Conservation (phyloP, 1,140 invertebrate genomes). For the Phocides pigmalion region DNA sequence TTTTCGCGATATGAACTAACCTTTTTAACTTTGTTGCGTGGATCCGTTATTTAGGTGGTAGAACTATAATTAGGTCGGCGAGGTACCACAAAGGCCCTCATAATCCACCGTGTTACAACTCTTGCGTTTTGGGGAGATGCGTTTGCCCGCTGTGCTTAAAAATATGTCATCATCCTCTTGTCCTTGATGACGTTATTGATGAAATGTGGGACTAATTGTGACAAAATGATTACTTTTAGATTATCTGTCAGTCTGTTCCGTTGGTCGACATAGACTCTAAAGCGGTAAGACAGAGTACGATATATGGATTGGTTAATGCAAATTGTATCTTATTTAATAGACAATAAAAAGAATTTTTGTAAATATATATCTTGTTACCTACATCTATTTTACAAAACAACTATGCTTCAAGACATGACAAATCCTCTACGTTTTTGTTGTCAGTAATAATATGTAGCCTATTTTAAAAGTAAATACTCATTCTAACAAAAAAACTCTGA, state of each 20-base stretch:
- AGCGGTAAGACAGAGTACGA: slow-evolving; percentile 19
- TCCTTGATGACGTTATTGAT: too few species aligned
- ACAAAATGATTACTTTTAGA: slow-evolving; percentile 23
- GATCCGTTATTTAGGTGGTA: too few species aligned
- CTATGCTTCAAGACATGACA: slow-evolving; percentile 21
- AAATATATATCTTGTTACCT: not conserved
- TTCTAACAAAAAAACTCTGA: too few species aligned
- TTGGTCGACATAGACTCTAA: slow-evolving; percentile 23
- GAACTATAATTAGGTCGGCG: too few species aligned
- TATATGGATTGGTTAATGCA: slow-evolving; percentile 1
- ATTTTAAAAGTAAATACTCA: not conserved
- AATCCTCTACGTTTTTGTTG: slow-evolving; percentile 25
- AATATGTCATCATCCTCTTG: too few species aligned
- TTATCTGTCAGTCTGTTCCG: slow-evolving; percentile 17
- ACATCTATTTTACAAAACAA: slow-evolving; percentile 18
- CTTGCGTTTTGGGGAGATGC: too few species aligned
- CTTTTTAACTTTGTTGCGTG: too few species aligned
- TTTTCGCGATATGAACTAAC: too few species aligned
- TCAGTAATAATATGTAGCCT: slow-evolving; percentile 7
- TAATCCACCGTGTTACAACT: too few species aligned
- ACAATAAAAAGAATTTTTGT: not conserved
- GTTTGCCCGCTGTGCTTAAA: too few species aligned
- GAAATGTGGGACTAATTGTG: too few species aligned
- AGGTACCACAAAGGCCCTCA: too few species aligned
- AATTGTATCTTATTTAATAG: slow-evolving; percentile 1